phyloP scores from a whole-genome alignment of 2,113 vertebrate genomes.

The Casuarius casuarius region DNA sequence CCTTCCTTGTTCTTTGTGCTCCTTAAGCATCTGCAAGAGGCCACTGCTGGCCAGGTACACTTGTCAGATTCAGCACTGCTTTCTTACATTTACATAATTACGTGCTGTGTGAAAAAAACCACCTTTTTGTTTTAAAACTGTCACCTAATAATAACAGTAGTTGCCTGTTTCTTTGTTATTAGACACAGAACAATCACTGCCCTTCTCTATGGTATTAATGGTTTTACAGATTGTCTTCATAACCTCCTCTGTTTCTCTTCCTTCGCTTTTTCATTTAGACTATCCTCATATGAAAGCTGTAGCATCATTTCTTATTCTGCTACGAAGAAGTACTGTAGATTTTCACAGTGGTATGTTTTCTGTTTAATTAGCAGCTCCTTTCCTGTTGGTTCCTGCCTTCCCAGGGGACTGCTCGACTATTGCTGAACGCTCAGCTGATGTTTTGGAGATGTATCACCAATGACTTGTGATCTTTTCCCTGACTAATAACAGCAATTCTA shows the following conservation, averaged over 20 bases:
- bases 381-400: background rate
- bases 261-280: background rate
- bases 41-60: background rate
- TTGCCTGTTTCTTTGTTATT: background rate
- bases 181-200: background rate
- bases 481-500: background rate
- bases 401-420: background rate
- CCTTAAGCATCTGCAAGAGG: background rate
- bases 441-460: background rate
- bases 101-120: background rate
- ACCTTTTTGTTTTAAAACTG: background rate
- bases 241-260: background rate
- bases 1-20: background rate
- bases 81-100: background rate
- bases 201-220: background rate
- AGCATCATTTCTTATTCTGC: background rate
- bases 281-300: background rate
- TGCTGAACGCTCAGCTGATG: background rate
- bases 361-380: background rate
- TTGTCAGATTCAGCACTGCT: background rate
- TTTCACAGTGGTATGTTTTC: background rate
- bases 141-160: background rate
- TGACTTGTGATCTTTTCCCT: background rate
- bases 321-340: background rate
- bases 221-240: background rate